phyloP scores from a whole-genome alignment of 2,888 invertebrate genomes.

The Drosophila siamana region DNA sequence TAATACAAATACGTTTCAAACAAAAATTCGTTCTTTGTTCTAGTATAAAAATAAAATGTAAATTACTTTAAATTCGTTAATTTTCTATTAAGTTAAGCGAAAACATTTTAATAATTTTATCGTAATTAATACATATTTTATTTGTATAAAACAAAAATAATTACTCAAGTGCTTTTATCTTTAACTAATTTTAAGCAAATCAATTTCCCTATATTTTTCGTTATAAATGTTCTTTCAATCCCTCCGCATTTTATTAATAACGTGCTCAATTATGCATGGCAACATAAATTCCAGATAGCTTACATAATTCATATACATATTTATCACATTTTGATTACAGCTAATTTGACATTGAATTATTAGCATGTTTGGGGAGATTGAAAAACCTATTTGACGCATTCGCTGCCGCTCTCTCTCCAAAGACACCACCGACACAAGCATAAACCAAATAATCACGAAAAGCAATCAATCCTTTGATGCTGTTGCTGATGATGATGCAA shows the following conservation, averaged over 20 bases:
- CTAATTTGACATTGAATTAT: constrained; percentile 80
- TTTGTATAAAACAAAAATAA: too few species aligned
- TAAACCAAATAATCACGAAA: constrained; percentile 65
- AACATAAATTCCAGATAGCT: constrained; percentile 44
- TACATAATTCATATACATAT: constrained; percentile 59
- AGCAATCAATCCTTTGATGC: constrained; percentile 74
- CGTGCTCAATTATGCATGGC: constrained; percentile 51
- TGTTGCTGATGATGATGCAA: constrained; percentile 39
- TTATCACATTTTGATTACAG: constrained; percentile 75
- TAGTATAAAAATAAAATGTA: too few species aligned
- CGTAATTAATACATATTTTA: too few species aligned
- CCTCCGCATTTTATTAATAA: constrained; percentile 37
- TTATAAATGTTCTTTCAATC: background rate
- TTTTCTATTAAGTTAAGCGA: too few species aligned
- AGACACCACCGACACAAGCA: constrained; percentile 10
- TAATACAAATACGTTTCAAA: too few species aligned
- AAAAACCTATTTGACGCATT: too few species aligned
- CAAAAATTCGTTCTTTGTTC: too few species aligned
- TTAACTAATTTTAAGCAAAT: background rate
- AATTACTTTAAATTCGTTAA: too few species aligned
- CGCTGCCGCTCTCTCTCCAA: constrained; percentile 1
- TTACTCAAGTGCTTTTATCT: background rate
- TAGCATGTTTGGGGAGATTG: constrained; percentile 42
- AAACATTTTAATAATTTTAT: too few species aligned
- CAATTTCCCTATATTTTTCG: background rate